Percentiles rank a stretch among this genome's conserved stretches.
Evolutionary conservation across 2,888 invertebrate species (phyloP).

Genomic region (Willowsia nigromaculata): DNA sequence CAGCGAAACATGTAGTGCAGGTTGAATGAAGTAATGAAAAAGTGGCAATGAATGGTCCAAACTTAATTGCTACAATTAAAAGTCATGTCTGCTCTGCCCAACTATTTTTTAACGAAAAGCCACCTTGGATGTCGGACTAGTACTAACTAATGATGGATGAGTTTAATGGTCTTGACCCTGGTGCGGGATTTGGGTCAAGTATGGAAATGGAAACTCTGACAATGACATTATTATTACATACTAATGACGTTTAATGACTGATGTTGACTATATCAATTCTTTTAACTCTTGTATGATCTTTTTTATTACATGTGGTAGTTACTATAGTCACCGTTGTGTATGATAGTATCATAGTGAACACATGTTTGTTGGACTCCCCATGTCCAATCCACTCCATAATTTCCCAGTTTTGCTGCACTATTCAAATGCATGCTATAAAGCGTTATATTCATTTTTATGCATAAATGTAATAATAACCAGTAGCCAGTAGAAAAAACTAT

Average conservation of each 20-base stretch:
- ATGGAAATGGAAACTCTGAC: slow-evolving; percentile 17
- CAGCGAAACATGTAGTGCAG: too few species aligned
- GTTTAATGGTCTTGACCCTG: not conserved
- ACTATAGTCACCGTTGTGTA: not conserved
- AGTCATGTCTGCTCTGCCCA: too few species aligned
- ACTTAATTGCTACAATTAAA: too few species aligned
- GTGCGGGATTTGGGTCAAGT: slow-evolving; percentile 43
- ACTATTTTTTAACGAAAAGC: too few species aligned
- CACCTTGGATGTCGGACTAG: not conserved
- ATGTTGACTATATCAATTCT: not conserved
- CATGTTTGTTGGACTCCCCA: not conserved
- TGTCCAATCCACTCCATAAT: not conserved
- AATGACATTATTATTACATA: slow-evolving; percentile 50
- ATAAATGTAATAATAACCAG: not conserved
- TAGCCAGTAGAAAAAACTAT: not conserved
- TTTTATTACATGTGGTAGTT: too few species aligned
- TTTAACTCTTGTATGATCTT: too few species aligned
- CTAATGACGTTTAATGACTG: slow-evolving; percentile 10
- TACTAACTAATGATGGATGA: not conserved
- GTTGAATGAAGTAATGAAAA: too few species aligned
- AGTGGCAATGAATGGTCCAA: too few species aligned
- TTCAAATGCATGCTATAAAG: too few species aligned
- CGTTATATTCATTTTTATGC: not conserved
- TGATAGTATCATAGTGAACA: not conserved
- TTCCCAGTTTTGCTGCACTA: not conserved